phyloP scores from a whole-genome alignment of 2,888 invertebrate genomes.

The Nymphalis polychloros region DNA sequence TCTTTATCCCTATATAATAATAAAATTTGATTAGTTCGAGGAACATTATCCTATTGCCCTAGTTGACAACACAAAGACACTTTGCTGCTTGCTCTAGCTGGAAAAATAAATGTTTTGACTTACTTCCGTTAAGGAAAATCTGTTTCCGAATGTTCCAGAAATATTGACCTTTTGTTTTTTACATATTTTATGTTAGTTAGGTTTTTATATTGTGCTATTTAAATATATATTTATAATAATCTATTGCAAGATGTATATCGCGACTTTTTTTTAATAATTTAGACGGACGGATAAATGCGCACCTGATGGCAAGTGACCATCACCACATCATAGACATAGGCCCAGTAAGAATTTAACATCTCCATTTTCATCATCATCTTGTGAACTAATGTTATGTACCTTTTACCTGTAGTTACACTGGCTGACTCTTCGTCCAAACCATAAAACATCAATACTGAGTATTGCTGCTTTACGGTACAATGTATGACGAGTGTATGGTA shows the following conservation, averaged over 20 bases:
- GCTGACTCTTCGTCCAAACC: no score
- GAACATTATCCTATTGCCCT: constrained; percentile 25
- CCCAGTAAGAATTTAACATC: no score
- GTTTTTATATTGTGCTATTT: background rate
- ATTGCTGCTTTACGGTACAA: no score
- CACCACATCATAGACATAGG: no score
- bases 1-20: constrained; percentile 13
- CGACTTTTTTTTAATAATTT: no score
- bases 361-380: no score
- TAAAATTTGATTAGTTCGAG: constrained; percentile 24
- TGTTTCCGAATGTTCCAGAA: constrained; percentile 20
- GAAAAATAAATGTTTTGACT: constrained; percentile 28
- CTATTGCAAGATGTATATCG: background rate
- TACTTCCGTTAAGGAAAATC: constrained; percentile 28
- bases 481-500: no score
- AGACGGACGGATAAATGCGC: no score
- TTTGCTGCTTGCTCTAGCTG: constrained; percentile 24
- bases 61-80: constrained; percentile 30
- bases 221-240: background rate
- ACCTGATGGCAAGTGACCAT: no score
- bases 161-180: constrained; percentile 21
- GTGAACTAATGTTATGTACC: no score
- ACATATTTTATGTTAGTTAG: constrained; percentile 15
- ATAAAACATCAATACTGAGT: no score
- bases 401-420: no score